phyloP scores from a whole-genome alignment of 2,113 vertebrate species.

The Butorides virescens region DNA sequence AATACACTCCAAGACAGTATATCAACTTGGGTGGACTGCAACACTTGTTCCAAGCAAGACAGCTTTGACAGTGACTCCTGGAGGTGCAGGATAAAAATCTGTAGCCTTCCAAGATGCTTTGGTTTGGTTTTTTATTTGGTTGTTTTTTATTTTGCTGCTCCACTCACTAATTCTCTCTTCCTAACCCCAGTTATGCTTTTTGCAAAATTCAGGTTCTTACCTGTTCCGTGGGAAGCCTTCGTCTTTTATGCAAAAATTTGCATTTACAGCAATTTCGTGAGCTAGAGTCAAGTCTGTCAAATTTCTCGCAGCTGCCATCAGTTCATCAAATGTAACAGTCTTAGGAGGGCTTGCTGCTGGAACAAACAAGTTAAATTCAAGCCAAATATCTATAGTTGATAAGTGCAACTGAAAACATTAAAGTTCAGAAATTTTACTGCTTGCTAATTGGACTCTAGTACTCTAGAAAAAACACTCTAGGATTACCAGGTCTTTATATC shows the following conservation, averaged over 20 bases:
- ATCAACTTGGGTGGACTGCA: neutral
- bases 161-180: neutral
- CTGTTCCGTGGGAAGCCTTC: constrained; percentile 80
- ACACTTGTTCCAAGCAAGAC: neutral
- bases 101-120: neutral
- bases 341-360: constrained; percentile 88
- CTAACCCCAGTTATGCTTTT: neutral
- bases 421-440: neutral
- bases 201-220: constrained; percentile 46
- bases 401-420: neutral
- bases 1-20: neutral
- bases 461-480: neutral
- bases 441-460: neutral
- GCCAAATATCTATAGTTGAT: neutral
- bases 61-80: neutral
- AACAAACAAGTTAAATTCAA: constrained; percentile 23
- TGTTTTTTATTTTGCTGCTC: neutral
- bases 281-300: constrained; percentile 85
- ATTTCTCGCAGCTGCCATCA: constrained; percentile 86
- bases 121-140: neutral
- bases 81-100: neutral
- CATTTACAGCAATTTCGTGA: constrained; percentile 91
- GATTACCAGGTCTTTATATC: constrained; percentile 15
- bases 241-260: constrained; percentile 80
- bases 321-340: constrained; percentile 82